Base-by-base conservation (phyloP, 2,113 vertebrate genomes). In the Protobothrops flavoviridis region DNA sequence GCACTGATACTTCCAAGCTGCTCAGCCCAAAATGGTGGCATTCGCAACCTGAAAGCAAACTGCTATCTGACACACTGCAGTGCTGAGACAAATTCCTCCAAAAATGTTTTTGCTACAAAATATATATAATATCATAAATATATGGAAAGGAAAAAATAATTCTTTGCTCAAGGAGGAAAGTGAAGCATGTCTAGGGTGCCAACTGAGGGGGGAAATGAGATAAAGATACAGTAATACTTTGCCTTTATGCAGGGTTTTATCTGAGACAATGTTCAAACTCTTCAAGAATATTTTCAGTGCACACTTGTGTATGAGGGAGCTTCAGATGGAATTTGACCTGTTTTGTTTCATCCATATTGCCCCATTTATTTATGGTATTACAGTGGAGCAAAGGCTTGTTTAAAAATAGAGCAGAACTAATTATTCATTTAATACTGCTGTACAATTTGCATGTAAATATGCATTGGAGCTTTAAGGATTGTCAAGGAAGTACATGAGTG, bases 121-220 rank as follows among this genome's bases (percentile, higher is more conserved):
- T 20, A 13, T 91, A 91, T 89, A n/a, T 56, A 95, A 17, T 48
- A 94, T 39, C 13, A 21, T 23, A 93, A 45, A 59, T 92, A 94
- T 91, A 12, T 86, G 74, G 20, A 2, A 88, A 11, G 48, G 86
- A 89, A 91, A 93, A 0, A 91, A 0, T 39, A 87, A 23, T 93
- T 93, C 12, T 90, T 0, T 88, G 43, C 1, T 17, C 57, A 90
- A 23, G 56, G 0, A 33, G 15, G 20, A 12, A 64, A 33, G 20
- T 20, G 5, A 93, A 85, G 20, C 1, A 94, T 9, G 1, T 91
- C 94, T 90, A 88, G 21, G 13, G 53, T 92, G 7, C 85, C 59
- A 92, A 0, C 9, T 92, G n/a, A 88, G 9, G 43, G 69, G 45
- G 24, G 61, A 39, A 45, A 92, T n/a, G 39, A 7, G 59, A 90